Percentiles rank a stretch among this genome's conserved stretches.
Evolutionary conservation across 1,140 invertebrate species (phyloP).

Genomic region (Drosophila serrata): DNA sequence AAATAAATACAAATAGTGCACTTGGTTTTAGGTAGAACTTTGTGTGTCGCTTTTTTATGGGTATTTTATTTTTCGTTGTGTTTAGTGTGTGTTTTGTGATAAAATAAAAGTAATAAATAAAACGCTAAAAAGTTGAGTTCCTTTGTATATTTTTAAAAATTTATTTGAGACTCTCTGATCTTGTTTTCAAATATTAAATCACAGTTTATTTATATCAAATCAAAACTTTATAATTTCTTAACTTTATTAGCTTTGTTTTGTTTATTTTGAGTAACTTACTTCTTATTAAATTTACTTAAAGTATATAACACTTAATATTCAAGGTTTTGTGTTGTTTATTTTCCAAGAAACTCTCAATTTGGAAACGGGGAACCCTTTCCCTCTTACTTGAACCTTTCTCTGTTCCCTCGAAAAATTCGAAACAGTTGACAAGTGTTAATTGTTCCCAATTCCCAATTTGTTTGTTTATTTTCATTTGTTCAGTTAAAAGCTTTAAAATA

Average conservation of each 20-base stretch:
- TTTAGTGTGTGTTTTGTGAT: not conserved
- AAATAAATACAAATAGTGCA: slow-evolving; percentile 3
- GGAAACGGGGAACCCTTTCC: not conserved
- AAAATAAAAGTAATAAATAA: not conserved
- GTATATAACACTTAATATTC: not conserved
- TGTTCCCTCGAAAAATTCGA: not conserved
- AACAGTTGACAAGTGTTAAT: slow-evolving; percentile 64
- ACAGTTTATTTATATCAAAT: not conserved
- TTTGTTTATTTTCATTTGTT: slow-evolving; percentile 3
- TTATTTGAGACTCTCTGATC: not conserved
- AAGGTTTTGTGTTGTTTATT: not conserved
- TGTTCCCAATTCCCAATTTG: slow-evolving; percentile 24
- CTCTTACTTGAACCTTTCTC: not conserved
- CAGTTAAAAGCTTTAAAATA: not conserved
- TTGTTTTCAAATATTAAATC: not conserved
- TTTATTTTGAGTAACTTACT: not conserved
- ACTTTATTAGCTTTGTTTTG: not conserved
- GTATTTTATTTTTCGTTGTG: not conserved
- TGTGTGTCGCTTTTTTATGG: slow-evolving; percentile 13
- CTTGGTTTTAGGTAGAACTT: not conserved
- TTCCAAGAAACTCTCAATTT: not conserved
- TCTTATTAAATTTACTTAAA: not conserved
- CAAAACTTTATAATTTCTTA: not conserved
- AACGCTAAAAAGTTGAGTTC: not conserved
- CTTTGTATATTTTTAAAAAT: not conserved